Conservation (phyloP, 2,888 invertebrate genomes). For the Latrodectus elegans region DNA sequence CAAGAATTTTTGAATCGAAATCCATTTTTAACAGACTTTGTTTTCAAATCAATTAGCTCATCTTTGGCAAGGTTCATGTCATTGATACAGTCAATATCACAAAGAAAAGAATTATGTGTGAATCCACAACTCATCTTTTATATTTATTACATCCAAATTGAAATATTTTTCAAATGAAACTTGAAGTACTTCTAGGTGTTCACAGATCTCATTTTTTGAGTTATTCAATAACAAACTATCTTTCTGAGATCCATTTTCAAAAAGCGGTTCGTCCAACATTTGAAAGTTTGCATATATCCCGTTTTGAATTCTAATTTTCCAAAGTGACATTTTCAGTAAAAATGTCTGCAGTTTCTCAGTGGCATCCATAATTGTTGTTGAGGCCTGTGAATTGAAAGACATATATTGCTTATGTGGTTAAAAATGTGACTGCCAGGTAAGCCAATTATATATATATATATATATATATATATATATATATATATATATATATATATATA, state of each 20-base stretch:
- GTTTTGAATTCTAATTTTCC: constrained; percentile 58
- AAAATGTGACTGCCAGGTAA: too few species aligned
- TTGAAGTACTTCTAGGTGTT: background rate
- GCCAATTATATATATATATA: too few species aligned
- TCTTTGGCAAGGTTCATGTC: constrained; percentile 54
- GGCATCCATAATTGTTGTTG: constrained; percentile 51
- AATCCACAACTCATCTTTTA: constrained; percentile 58
- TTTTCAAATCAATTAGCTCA: constrained; percentile 51
- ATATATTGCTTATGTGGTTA: too few species aligned
- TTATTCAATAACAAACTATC: constrained; percentile 49
- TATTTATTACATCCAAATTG: constrained; percentile 54
- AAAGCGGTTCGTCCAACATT: constrained; percentile 52
- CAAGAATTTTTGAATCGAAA: too few species aligned
- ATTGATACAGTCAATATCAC: constrained; percentile 54
- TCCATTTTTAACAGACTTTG: too few species aligned
- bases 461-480: too few species aligned
- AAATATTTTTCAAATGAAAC: constrained; percentile 21
- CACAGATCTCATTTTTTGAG: constrained; percentile 4
- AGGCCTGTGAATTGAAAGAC: too few species aligned
- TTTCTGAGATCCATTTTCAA: constrained; percentile 45
- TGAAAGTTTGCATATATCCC: constrained; percentile 61
- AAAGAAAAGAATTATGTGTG: too few species aligned
- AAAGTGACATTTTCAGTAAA: constrained; percentile 55
- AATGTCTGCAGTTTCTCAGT: constrained; percentile 59
- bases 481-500: too few species aligned